Evolutionary conservation across 2,113 vertebrate species (phyloP).

Genomic region (Gnathonemus echidnorhynchus): DNA sequence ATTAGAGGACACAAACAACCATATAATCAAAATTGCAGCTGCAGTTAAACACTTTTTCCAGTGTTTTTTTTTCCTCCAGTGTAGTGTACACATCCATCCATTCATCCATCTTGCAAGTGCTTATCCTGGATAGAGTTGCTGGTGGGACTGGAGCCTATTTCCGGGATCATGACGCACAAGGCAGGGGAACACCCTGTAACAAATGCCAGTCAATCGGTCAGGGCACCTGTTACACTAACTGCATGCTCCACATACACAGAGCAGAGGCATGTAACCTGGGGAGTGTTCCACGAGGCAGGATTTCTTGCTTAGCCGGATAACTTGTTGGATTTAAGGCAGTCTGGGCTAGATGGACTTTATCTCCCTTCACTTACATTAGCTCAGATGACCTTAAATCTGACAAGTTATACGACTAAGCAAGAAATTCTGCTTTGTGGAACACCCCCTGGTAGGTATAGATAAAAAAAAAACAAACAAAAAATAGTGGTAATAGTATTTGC

Average conservation of each 20-base stretch:
- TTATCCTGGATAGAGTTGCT: background rate
- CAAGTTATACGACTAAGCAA: too few species aligned
- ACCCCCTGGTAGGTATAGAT: background rate
- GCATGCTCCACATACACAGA: background rate
- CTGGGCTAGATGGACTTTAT: too few species aligned
- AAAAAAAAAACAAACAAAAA: background rate
- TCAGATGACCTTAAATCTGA: too few species aligned
- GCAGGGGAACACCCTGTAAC: background rate
- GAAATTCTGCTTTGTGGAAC: too few species aligned
- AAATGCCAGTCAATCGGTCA: background rate
- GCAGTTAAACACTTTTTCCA: background rate
- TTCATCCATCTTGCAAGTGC: background rate
- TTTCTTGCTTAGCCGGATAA: too few species aligned
- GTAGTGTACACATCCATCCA: background rate
- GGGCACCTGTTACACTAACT: background rate
- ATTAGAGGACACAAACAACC: background rate
- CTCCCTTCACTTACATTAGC: too few species aligned
- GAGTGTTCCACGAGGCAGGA: background rate
- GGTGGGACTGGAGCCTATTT: background rate
- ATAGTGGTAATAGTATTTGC: background rate
- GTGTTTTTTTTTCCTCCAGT: background rate
- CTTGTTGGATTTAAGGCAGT: too few species aligned
- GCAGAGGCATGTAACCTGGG: background rate
- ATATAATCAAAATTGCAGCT: background rate
- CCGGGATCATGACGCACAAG: background rate